Conservation (phyloP, 2,888 invertebrate species). For the Andrena bucephala region DNA sequence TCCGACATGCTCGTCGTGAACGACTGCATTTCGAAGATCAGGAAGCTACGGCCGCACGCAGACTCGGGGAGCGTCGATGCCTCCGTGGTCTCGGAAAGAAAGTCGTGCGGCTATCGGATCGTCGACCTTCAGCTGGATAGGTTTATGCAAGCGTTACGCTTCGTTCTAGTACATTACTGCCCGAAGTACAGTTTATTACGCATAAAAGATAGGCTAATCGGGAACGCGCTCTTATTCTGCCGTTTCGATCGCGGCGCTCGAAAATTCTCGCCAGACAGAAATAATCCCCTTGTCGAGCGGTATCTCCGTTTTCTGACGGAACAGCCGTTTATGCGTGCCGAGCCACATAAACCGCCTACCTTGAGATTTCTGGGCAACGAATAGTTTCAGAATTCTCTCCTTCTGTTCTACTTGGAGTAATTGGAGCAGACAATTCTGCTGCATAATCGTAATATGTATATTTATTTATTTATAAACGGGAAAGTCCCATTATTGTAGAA, state of each 20-base stretch:
- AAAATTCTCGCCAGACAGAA: neutral
- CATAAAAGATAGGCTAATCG: slow-evolving; percentile 11
- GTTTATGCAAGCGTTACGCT: slow-evolving; percentile 55
- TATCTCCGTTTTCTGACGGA: neutral
- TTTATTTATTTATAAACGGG: too few relatives aligned
- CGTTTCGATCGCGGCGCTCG: neutral
- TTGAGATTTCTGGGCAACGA: too few relatives aligned
- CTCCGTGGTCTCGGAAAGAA: slow-evolving; percentile 68
- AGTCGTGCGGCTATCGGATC: slow-evolving; percentile 70
- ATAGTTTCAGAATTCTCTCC: too few relatives aligned
- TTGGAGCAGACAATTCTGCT: too few relatives aligned
- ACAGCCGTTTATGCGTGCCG: neutral
- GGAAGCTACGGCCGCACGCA: neutral
- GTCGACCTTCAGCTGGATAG: slow-evolving; percentile 62
- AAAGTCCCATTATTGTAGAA: too few relatives aligned
- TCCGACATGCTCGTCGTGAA: neutral
- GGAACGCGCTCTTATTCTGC: neutral
- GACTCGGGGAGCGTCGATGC: slow-evolving; percentile 19
- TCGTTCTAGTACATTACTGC: slow-evolving; percentile 69
- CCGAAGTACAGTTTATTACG: slow-evolving; percentile 43
- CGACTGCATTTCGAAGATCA: neutral
- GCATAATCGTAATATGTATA: too few relatives aligned
- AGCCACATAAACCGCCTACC: too few relatives aligned
- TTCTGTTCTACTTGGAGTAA: too few relatives aligned
- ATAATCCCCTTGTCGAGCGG: neutral